Percentiles rank a stretch among this genome's conserved stretches.
Evolutionary conservation across 2,113 vertebrate species (phyloP).

Genomic region (Thermophis baileyi): DNA sequence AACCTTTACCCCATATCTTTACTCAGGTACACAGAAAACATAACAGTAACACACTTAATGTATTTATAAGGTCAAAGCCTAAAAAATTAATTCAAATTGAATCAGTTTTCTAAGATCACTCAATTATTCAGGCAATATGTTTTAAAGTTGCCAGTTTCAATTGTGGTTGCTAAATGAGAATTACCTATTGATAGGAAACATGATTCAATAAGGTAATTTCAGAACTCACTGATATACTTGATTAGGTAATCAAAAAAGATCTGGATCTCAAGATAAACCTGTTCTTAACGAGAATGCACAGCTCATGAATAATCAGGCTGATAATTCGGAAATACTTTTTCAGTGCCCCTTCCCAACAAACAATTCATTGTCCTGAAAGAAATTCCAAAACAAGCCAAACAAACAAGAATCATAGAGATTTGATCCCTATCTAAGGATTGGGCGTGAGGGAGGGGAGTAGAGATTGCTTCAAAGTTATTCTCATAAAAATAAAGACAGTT

Average conservation of each 20-base stretch:
- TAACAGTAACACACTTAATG: not conserved
- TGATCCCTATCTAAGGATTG: not conserved
- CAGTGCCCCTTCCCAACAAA: not conserved
- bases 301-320: not conserved
- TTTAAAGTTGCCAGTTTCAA: conserved; percentile 1
- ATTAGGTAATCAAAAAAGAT: not conserved
- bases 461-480: conserved; percentile 4
- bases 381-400: not conserved
- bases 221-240: not conserved
- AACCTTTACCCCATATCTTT: not conserved
- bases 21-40: not conserved
- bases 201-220: not conserved
- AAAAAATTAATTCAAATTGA: not conserved
- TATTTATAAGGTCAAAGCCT: not conserved
- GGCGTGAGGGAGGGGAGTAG: not conserved
- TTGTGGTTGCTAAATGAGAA: not conserved
- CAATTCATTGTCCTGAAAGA: not conserved
- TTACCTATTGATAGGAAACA: not conserved
- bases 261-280: not conserved
- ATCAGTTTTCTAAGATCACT: conserved; percentile 7
- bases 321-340: not conserved
- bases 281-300: not conserved
- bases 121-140: conserved; percentile 29
- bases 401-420: not conserved
- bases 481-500: conserved; percentile 19